A percentile compares a stretch with the other conserved stretches of the same genome.
These are phyloP conservation scores for Aphrocallistes beatrix DNA, from an alignment of 37 sponge, comb jelly and placozoan species.

Conservation along the genomic window DNA sequence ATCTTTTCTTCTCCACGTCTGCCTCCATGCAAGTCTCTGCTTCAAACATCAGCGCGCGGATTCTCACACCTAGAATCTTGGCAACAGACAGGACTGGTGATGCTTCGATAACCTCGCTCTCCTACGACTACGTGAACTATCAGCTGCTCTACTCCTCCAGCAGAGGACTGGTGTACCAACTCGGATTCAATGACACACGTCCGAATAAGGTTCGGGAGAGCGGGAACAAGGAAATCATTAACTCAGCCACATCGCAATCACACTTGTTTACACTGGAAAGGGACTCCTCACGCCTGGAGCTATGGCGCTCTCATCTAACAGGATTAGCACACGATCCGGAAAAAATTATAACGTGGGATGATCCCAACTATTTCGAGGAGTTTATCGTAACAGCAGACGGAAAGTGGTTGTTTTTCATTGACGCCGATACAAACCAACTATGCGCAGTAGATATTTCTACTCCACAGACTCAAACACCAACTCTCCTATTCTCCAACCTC, in stretches of 20 bases:
- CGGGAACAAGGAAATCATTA: background rate
- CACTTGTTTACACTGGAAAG: background rate
- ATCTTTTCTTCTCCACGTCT: background rate
- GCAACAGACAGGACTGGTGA: background rate
- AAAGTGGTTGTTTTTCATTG: background rate
- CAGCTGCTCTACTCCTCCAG: background rate
- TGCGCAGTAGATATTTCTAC: background rate
- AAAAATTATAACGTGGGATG: background rate
- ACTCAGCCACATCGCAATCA: background rate
- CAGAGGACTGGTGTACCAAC: background rate
- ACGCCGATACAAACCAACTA: background rate
- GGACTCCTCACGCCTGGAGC: background rate
- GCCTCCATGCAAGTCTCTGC: background rate
- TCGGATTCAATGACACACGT: background rate
- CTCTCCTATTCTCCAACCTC: background rate
- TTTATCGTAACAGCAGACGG: background rate
- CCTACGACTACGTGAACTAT: background rate
- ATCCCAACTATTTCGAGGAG: background rate
- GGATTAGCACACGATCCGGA: background rate
- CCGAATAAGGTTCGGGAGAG: background rate
- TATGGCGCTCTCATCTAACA: background rate
- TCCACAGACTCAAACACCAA: background rate
- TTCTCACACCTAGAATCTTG: background rate
- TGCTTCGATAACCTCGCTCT: background rate
- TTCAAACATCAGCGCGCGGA: background rate